Percentiles rank a stretch among this genome's conserved stretches.
Evolutionary conservation across 2,888 invertebrate genomes (phyloP).

Genomic region (Subacronicta megacephala): DNA sequence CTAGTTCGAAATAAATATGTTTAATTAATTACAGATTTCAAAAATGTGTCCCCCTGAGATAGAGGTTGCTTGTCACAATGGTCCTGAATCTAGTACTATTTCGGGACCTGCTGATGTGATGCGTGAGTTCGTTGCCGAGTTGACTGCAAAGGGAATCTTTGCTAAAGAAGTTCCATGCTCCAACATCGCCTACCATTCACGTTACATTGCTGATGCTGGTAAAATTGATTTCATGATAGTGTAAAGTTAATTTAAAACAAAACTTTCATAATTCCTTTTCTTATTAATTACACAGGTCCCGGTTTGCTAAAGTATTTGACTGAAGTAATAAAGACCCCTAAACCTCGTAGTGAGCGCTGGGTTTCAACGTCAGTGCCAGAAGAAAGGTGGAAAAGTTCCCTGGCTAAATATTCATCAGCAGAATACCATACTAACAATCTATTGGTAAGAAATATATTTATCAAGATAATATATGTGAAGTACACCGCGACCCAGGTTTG

Average conservation of each 20-base stretch:
- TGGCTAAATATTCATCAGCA: constrained; percentile 43
- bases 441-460: constrained; percentile 27
- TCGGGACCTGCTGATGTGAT: constrained; percentile 93
- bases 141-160: constrained; percentile 78
- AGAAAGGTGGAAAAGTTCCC: constrained; percentile 56
- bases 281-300: constrained; percentile 69
- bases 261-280: no score
- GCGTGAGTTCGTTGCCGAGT: constrained; percentile 86
- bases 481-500: no score
- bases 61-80: constrained; percentile 95
- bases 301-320: constrained; percentile 89
- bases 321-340: constrained; percentile 91
- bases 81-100: constrained; percentile 93
- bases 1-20: not conserved
- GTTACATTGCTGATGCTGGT: constrained; percentile 93
- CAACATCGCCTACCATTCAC: constrained; percentile 97
- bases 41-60: constrained; percentile 89
- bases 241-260: no score
- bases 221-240: no score
- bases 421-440: constrained; percentile 53
- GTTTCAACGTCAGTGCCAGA: constrained; percentile 94
- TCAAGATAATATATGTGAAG: no score
- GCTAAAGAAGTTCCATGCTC: constrained; percentile 90
- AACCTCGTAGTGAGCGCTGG: constrained; percentile 93
- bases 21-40: constrained; percentile 61